Evolutionary conservation across 2,888 invertebrate genomes (phyloP), one percentile per base, ranked within the genome.

Genomic region (Leptinotarsa haldemani): DNA sequence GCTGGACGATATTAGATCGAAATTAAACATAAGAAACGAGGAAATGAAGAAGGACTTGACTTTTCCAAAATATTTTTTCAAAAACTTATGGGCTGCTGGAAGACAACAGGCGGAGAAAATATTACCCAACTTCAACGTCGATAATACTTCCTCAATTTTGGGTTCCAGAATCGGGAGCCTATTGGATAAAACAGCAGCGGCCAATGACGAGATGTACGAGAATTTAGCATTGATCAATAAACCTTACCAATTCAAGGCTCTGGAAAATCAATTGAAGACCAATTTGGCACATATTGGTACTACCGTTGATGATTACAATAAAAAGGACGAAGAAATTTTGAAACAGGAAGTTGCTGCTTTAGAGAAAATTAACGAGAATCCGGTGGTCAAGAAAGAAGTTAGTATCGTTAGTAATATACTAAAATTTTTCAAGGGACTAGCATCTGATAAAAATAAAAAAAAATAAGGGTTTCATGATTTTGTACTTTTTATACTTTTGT

Each of bases 341-440:
- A 73, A 78, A 22, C 76, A 82, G 69, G 79, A 81, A 64, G 77
- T 81, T 4, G 73, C 77, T 16, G 70, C 74, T 50, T 67, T 82
- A 30, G 72, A 77, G 16, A 78, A 77, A 18, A 76, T 71, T 3
- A 71, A 65, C 47, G 79, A 78, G n/a, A 74, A 79, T 50, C 75
- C 79, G 18, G 73, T 80, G 40, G 76, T 83, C 1, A 74, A 79
- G 67, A 73, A 80, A 65, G 78, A 82, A 73, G 78, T 83, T 12
- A 81, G 77, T 61, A 69, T 84, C 40, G 74, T 81, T 3, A 80
- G 77, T 68, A 81, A 79, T 71, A 61, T 83, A 22, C 73, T 83
- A n/a, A 73, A 71, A 16, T 83, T 82, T 79, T 79, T 84, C 74
- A 82, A 80, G 53, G 78, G 74, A 56, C 74, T 83, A 46, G 74